A percentile compares a stretch with the other conserved stretches of the same genome.
Conservation (phyloP, 2,113 vertebrate species). For the Cygnus buccinator region DNA sequence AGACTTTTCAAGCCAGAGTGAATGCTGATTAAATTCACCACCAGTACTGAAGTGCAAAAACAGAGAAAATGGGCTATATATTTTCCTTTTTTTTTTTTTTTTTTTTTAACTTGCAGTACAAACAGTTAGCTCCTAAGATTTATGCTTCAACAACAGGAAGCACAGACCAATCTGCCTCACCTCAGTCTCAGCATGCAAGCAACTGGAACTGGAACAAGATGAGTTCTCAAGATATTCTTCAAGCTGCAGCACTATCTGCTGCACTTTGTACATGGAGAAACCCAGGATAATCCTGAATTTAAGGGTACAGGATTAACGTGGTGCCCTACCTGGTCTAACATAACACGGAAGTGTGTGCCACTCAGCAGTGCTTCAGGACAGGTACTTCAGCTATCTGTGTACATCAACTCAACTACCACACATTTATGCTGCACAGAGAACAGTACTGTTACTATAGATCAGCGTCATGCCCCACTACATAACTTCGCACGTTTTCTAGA, state of each 20-base stretch:
- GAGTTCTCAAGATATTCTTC: neutral
- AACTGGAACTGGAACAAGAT: neutral
- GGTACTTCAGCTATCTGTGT: neutral
- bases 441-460: neutral
- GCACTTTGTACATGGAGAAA: neutral
- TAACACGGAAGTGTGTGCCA: neutral
- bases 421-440: neutral
- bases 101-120: neutral
- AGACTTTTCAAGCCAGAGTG: neutral
- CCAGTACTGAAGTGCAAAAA: neutral
- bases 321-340: neutral
- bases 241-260: neutral
- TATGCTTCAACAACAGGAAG: neutral
- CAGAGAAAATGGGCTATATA: neutral
- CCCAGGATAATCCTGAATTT: neutral
- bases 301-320: neutral
- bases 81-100: neutral
- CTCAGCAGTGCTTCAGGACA: neutral
- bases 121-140: neutral
- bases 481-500: neutral
- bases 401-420: neutral
- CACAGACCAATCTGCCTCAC: neutral
- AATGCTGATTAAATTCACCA: neutral
- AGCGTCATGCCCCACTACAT: neutral
- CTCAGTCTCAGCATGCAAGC: neutral